These are phyloP conservation scores for Drosophila paulistorum DNA, from an alignment of 1,140 invertebrate genomes.

Conservation along the genomic window DNA sequence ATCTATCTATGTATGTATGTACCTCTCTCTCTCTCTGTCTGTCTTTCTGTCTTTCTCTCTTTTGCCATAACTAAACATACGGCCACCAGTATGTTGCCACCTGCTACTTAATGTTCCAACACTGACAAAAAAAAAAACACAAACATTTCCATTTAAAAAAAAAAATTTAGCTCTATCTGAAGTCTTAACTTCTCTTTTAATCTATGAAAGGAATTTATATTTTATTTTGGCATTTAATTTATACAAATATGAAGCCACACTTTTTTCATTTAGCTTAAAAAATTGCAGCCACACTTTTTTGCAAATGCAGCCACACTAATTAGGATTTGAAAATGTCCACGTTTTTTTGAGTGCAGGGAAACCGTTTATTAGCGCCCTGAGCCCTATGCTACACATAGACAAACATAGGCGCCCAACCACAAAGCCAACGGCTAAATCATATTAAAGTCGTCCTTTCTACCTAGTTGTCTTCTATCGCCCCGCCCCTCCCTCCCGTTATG, in stretches of 20 bases:
- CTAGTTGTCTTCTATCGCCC: constrained; percentile 1
- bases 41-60: background rate
- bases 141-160: no score
- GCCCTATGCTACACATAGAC: constrained; percentile 27
- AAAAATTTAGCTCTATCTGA: no score
- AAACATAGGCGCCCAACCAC: constrained; percentile 37
- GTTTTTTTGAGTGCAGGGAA: constrained; percentile 12
- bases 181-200: no score
- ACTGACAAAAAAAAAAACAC: constrained; percentile 48
- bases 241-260: no score
- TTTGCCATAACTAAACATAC: constrained; percentile 49
- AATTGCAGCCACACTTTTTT: no score
- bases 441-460: constrained; percentile 39
- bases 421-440: constrained; percentile 60
- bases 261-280: no score
- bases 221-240: no score
- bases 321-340: no score
- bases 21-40: constrained; percentile 7
- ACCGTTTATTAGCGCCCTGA: constrained; percentile 50
- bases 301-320: no score
- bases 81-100: constrained; percentile 54
- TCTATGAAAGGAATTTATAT: no score
- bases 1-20: background rate
- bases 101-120: constrained; percentile 64
- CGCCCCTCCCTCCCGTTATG: constrained; percentile 3